These are phyloP conservation scores for Yponomeuta malinellus DNA, from an alignment of 2,888 invertebrate genomes.

Conservation along the genomic window DNA sequence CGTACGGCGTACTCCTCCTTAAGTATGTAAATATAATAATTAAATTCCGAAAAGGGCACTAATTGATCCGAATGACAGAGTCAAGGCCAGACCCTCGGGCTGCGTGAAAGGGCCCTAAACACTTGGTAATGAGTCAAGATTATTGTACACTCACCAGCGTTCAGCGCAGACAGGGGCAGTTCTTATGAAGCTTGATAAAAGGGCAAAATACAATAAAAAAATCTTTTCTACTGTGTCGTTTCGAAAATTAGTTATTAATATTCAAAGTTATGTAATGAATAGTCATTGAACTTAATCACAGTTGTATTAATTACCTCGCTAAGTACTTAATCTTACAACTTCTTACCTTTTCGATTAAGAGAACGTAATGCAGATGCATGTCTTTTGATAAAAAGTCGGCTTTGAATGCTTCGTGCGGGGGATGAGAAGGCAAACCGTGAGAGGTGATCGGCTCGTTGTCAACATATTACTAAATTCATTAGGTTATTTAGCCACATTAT, in stretches of 20 bases:
- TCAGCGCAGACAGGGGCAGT: no score
- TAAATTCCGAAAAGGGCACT: constrained; percentile 9
- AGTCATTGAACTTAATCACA: not conserved
- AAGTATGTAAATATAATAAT: not conserved
- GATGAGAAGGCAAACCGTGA: no score
- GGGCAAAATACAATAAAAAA: no score
- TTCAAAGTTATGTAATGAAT: constrained; percentile 5
- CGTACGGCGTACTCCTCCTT: not conserved
- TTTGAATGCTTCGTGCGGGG: not conserved
- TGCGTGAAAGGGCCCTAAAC: constrained; percentile 13
- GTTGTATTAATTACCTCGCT: not conserved
- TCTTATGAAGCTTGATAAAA: no score
- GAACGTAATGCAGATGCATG: not conserved
- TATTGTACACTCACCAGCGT: no score
- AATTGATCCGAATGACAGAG: constrained; percentile 11
- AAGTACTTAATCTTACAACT: not conserved
- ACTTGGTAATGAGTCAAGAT: constrained; percentile 5
- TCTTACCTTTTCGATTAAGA: not conserved
- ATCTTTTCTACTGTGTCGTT: not conserved
- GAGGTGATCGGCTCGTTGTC: no score
- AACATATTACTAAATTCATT: no score
- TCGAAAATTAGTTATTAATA: constrained; percentile 6
- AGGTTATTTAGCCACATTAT: no score
- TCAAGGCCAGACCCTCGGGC: constrained; percentile 5
- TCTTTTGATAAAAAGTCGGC: not conserved